phyloP scores from a whole-genome alignment of 2,113 vertebrate genomes.

The Eptesicus fuscus region DNA sequence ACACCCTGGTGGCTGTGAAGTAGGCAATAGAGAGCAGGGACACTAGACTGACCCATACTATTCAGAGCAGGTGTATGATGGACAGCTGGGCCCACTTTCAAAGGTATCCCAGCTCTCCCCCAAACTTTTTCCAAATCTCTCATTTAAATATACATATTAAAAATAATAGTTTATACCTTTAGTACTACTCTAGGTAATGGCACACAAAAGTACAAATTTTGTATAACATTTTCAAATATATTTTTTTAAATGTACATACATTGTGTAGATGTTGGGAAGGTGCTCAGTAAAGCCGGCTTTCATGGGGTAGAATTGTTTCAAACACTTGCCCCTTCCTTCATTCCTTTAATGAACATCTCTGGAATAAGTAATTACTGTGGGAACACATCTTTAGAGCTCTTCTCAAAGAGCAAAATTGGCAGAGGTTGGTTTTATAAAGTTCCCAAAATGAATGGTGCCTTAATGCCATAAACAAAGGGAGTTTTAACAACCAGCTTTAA shows the following conservation, averaged over 20 bases:
- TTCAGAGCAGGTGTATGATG: constrained; percentile 71
- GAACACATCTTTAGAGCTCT: constrained; percentile 87
- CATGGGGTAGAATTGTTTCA: constrained; percentile 79
- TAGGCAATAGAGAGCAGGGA: constrained; percentile 51
- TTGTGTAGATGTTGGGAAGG: constrained; percentile 74
- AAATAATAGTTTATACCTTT: not conserved
- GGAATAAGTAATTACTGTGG: constrained; percentile 89
- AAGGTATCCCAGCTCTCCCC: constrained; percentile 63
- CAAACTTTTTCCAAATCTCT: constrained; percentile 64
- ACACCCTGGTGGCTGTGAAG: not conserved
- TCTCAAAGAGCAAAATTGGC: constrained; percentile 88
- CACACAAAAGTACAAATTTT: not conserved
- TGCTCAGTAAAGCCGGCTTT: constrained; percentile 73
- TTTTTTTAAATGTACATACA: not conserved
- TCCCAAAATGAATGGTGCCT: constrained; percentile 87
- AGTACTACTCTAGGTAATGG: not conserved
- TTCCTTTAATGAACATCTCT: constrained; percentile 85
- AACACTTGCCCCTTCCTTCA: constrained; percentile 85
- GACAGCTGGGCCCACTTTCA: constrained; percentile 64
- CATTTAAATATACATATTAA: constrained; percentile 68
- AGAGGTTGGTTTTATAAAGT: constrained; percentile 87
- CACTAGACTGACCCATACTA: constrained; percentile 60
- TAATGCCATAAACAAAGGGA: constrained; percentile 87
- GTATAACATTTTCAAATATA: not conserved
- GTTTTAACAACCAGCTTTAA: constrained; percentile 88